These are phyloP conservation scores for Neosilurus mollespiculum DNA, from an alignment of 2,797 vertebrate genomes.

Conservation along the genomic window DNA sequence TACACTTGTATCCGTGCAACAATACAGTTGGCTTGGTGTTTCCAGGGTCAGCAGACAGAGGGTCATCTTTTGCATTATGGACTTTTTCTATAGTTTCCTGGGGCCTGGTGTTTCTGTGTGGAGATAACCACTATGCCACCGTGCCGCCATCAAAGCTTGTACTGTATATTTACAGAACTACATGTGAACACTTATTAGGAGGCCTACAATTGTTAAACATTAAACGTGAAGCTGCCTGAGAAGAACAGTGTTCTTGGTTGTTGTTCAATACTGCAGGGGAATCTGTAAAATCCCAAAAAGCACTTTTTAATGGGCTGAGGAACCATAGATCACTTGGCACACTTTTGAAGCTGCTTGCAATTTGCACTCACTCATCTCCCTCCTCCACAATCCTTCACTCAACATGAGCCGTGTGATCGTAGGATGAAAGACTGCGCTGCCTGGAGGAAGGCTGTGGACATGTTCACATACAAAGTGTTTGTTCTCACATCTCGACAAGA, in stretches of 20 bases:
- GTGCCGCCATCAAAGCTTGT: no score
- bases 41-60: no score
- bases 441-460: neutral
- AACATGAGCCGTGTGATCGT: neutral
- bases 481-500: constrained; percentile 11
- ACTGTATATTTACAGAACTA: neutral
- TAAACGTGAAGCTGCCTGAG: neutral
- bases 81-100: no score
- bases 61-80: no score
- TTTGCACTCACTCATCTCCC: constrained; percentile 12
- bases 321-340: constrained; percentile 3
- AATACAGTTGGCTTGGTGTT: no score
- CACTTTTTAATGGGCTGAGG: constrained; percentile 17
- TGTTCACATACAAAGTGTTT: constrained; percentile 7
- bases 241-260: neutral
- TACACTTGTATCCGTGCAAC: no score
- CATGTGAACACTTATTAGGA: neutral
- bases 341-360: constrained; percentile 8
- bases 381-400: constrained; percentile 13
- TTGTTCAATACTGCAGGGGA: neutral
- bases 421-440: constrained; percentile 29
- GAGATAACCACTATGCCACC: no score
- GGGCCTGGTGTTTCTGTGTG: no score
- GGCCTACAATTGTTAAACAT: neutral
- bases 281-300: constrained; percentile 2